These are phyloP conservation scores for Cheilosia urbana DNA, from an alignment of 2,888 invertebrate species.

Conservation along the genomic window DNA sequence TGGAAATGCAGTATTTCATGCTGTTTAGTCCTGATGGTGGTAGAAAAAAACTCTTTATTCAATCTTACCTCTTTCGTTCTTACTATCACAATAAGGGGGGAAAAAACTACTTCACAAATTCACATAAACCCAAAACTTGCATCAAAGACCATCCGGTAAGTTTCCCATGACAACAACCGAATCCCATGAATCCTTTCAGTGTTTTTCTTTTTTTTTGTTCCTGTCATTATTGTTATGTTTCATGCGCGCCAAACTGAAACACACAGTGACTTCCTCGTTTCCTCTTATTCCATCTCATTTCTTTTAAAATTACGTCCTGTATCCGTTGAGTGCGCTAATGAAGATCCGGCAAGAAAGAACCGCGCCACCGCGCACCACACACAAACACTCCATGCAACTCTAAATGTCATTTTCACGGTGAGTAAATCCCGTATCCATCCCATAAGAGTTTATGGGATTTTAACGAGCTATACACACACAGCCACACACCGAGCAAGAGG, in stretches of 20 bases:
- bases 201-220: slow-evolving; percentile 11
- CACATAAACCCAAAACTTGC: slow-evolving; percentile 33
- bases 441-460: slow-evolving; percentile 72
- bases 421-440: slow-evolving; percentile 69
- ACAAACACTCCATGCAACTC: slow-evolving; percentile 57
- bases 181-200: slow-evolving; percentile 18
- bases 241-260: slow-evolving; percentile 4
- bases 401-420: slow-evolving; percentile 73
- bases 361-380: slow-evolving; percentile 27
- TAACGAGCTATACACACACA: slow-evolving; percentile 54
- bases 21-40: neutral
- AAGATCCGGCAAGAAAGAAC: slow-evolving; percentile 69
- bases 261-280: slow-evolving; percentile 24
- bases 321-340: slow-evolving; percentile 65
- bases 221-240: slow-evolving; percentile 40
- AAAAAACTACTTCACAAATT: slow-evolving; percentile 13
- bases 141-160: slow-evolving; percentile 61
- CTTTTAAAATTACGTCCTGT: slow-evolving; percentile 54
- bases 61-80: neutral
- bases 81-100: slow-evolving; percentile 1
- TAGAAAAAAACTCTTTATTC: neutral
- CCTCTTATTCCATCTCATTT: slow-evolving; percentile 41
- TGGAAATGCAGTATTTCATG: neutral
- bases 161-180: slow-evolving; percentile 35
- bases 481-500: neutral